phyloP scores from a whole-genome alignment of 2,888 invertebrate genomes.

The Teleiodes luculella region DNA sequence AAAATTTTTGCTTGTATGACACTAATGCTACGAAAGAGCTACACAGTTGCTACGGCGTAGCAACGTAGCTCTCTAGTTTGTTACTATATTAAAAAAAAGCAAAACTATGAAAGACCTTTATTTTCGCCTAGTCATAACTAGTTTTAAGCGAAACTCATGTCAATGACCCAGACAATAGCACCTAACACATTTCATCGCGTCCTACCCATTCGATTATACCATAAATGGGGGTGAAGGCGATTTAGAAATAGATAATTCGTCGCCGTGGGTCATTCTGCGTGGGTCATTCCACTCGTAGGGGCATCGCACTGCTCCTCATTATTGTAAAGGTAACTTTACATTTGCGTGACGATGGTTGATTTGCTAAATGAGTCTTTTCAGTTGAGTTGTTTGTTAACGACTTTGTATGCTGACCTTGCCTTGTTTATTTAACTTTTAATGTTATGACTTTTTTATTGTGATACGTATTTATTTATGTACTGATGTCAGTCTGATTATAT shows the following conservation, averaged over 20 bases:
- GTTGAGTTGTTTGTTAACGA: neutral
- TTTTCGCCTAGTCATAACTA: neutral
- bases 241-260: constrained; percentile 26
- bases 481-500: too few relatives aligned
- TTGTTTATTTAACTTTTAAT: neutral
- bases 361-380: neutral
- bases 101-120: neutral
- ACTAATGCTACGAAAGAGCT: too few relatives aligned
- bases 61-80: too few relatives aligned
- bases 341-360: neutral
- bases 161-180: neutral
- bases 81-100: neutral
- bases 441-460: neutral
- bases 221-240: constrained; percentile 17
- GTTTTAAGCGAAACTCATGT: neutral
- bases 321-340: constrained; percentile 33
- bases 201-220: constrained; percentile 19
- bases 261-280: constrained; percentile 30
- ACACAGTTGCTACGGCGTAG: too few relatives aligned
- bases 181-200: constrained; percentile 6
- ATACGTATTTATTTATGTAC: too few relatives aligned
- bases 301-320: constrained; percentile 48
- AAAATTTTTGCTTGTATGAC: too few relatives aligned
- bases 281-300: constrained; percentile 50
- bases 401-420: neutral